Conservation (phyloP, 53 echinoderm and acorn worm genomes). For the Holothuria scabra region DNA sequence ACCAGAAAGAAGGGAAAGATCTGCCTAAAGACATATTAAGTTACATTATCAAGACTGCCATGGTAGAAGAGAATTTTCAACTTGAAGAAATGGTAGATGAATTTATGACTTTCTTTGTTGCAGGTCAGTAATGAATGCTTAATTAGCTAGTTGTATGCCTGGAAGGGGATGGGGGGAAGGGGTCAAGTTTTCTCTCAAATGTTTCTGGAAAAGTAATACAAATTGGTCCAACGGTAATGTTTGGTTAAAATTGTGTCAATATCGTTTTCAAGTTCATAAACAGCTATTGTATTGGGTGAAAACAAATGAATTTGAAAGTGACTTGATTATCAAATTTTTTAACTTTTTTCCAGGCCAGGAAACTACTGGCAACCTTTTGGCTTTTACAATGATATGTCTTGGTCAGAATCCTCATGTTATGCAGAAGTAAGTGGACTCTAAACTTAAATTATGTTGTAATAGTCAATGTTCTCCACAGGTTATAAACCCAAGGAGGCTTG, state of each 20-base stretch:
- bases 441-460: too few species aligned
- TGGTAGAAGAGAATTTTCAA: slow-evolving; percentile 44
- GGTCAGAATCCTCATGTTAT: slow-evolving; percentile 38
- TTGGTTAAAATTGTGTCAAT: too few species aligned
- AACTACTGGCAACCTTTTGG: not conserved
- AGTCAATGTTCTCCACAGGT: too few species aligned
- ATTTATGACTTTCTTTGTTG: slow-evolving; percentile 48
- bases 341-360: not conserved
- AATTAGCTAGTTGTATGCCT: too few species aligned
- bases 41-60: slow-evolving; percentile 59
- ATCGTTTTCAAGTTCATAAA: too few species aligned
- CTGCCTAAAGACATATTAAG: slow-evolving; percentile 62
- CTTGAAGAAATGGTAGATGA: slow-evolving; percentile 60
- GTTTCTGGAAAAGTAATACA: too few species aligned
- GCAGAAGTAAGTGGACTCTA: not conserved
- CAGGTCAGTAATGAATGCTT: slow-evolving; percentile 20
- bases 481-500: too few species aligned
- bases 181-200: too few species aligned
- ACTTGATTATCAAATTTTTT: not conserved
- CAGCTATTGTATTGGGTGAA: too few species aligned
- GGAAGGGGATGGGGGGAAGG: too few species aligned
- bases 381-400: slow-evolving; percentile 5
- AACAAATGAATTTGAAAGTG: too few species aligned
- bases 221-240: too few species aligned
- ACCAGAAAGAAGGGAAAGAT: slow-evolving; percentile 46